Base-by-base conservation (phyloP, 2,888 invertebrate species). In the Incurvaria masculella region DNA sequence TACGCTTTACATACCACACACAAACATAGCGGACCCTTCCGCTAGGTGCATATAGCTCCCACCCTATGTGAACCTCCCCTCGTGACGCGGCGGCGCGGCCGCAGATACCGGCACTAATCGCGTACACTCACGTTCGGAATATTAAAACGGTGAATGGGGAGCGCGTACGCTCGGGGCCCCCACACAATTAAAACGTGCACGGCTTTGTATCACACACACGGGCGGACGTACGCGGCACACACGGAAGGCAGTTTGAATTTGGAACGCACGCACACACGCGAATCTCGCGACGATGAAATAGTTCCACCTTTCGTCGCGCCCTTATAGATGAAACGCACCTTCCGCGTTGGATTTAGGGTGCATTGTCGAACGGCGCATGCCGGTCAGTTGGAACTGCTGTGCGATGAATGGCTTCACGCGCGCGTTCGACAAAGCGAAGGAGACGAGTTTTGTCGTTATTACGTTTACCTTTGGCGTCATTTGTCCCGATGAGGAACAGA, bases 141-240 rank as follows among this genome's bases (percentile, higher is more conserved):
- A 74, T 74, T 74, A 70, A 72, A 72, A 61, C 62, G 56, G 61
- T 70, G 71, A 70, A 70, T 66, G 68, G 73, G 70, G 72, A 66
- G 66, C 8, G 64, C 72, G 70, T 74, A 72, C n/a, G n/a, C 73
- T 68, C 66, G 71, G 72, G 68, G 69, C 67, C 66, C 66, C 65
- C 65, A 62, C 63, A 65, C 71, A 72, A 69, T 71, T 66, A 68
- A 63, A 65, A 61, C 14, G 33, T 33, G 14, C 6, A 14, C 33
- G 8, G 4, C 23, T 23, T 23, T 23, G 23, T 23, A 10, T 33
- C 14, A 14, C 33, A 33, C 33, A 14, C 33, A 33, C 33, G 14
- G 11, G 14, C 33, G 14, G 11, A 33, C 33, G 14, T 8, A 4
- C 33, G 14, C 33, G 3, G 33, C 14, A 11, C 14, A 11, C 33